Evolutionary conservation across 2,888 invertebrate species (phyloP), one percentile per base, ranked within the genome.

Genomic region (Sabatieria punctata): DNA sequence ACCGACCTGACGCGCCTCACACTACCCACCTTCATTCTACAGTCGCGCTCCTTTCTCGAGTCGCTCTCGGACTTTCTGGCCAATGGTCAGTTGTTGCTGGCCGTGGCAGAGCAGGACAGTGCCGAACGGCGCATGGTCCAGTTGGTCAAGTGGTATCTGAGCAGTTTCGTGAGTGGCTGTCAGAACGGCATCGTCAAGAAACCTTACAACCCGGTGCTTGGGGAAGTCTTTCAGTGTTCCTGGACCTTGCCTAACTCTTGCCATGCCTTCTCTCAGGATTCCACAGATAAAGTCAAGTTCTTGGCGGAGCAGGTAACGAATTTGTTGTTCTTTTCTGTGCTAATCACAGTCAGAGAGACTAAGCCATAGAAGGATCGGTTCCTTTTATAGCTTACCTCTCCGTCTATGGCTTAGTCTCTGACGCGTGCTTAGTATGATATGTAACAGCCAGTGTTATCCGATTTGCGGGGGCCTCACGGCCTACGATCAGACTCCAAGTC

Each of bases 171-270:
- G 53, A 64, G 65, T 33, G 68, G 67, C 23, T 57, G 64, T 22
- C 57, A 23, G 11, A 42, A 6, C 26, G 24, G 23, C 8, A 6
- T 11, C 15, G 27, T 71, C 35, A 72, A 71, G 58, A 73, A 73
- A 54, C 73, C 73, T 1, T 73, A 71, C 58, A 73, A 74, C 56
- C 73, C 73, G 2, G 68, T 73, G 36, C 65, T 73, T 38, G 73
- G 73, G 2, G 73, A 73, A 60, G 67, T 67, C 25, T 73, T 73
- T 58, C 68, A 68, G 51, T 74, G 73, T 57, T 69, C 69, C 11
- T 74, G 72, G 73, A 55, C 60, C 43, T 55, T 69, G 13, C 61
- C 62, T 11, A 25, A 36, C 26, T 8, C 35, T 25, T 33, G 45
- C 2, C 43, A 42, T 11, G 13, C 45, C 39, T 15, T 13, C n/a